Conservation (phyloP, 1,140 invertebrate genomes). For the Bacillus rossius region DNA sequence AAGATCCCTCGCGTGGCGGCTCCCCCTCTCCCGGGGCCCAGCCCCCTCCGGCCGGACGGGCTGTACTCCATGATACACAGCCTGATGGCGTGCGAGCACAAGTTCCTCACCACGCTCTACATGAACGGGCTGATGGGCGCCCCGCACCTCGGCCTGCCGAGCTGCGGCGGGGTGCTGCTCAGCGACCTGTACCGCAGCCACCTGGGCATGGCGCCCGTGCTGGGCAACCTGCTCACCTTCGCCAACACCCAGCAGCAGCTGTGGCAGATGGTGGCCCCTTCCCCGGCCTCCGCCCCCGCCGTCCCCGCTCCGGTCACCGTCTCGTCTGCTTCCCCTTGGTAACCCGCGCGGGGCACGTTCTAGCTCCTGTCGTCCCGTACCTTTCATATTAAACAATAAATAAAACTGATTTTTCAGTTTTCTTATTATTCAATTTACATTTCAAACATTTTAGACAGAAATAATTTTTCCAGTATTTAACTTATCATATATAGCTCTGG, state of each 20-base stretch:
- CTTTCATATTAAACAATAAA: no score
- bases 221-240: constrained; percentile 39
- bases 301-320: no score
- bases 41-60: constrained; percentile 8
- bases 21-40: neutral
- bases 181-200: neutral
- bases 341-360: no score
- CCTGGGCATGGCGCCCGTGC: constrained; percentile 32
- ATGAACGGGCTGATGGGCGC: constrained; percentile 48
- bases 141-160: neutral
- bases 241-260: constrained; percentile 44
- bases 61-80: constrained; percentile 38
- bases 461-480: no score
- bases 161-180: neutral
- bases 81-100: constrained; percentile 46
- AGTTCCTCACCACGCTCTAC: constrained; percentile 53
- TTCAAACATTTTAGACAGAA: no score
- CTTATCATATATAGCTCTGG: no score
- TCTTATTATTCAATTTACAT: no score
- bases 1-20: no score
- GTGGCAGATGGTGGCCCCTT: constrained; percentile 36
- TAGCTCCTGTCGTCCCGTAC: no score
- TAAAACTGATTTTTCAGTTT: no score
- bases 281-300: no score
- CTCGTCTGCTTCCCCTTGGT: no score